phyloP scores from a whole-genome alignment of 1,140 invertebrate genomes.

The Calosoma granatense region DNA sequence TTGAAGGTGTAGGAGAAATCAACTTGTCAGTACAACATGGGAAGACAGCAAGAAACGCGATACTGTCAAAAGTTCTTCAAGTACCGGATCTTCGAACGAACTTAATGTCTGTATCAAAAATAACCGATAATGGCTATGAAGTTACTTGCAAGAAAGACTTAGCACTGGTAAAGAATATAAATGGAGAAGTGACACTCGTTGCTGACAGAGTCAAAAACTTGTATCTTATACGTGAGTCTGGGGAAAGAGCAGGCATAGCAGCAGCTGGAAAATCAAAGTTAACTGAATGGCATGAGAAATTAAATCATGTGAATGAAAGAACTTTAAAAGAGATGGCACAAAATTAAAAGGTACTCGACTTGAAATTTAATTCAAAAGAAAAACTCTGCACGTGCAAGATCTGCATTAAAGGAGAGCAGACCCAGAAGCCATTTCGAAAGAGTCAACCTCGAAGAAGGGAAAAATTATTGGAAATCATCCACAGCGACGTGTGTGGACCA shows the following conservation, averaged over 20 bases:
- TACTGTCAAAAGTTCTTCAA: slow-evolving; percentile 15
- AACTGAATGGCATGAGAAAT: slow-evolving; percentile 5
- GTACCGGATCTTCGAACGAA: slow-evolving; percentile 11
- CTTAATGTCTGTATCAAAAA: slow-evolving; percentile 15
- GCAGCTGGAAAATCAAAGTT: not conserved
- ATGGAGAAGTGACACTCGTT: slow-evolving; percentile 7
- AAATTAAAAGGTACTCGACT: not conserved
- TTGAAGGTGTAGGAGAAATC: too few species aligned
- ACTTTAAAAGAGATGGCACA: not conserved
- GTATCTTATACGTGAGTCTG: slow-evolving; percentile 13
- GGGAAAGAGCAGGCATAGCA: not conserved
- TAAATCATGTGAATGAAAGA: slow-evolving; percentile 4
- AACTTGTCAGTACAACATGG: too few species aligned
- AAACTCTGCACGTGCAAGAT: not conserved
- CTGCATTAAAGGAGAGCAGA: not conserved
- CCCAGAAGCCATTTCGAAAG: not conserved
- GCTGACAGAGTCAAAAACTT: slow-evolving; percentile 9
- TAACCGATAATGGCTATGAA: slow-evolving; percentile 13
- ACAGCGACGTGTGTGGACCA: slow-evolving; percentile 28
- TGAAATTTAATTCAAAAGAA: too few species aligned
- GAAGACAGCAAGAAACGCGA: too few species aligned
- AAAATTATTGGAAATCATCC: slow-evolving; percentile 23
- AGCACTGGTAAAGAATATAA: slow-evolving; percentile 1
- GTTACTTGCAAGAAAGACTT: slow-evolving; percentile 13
- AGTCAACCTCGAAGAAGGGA: not conserved